Evolutionary conservation across 2,888 invertebrate species (phyloP).

Genomic region (Andrena marginata): DNA sequence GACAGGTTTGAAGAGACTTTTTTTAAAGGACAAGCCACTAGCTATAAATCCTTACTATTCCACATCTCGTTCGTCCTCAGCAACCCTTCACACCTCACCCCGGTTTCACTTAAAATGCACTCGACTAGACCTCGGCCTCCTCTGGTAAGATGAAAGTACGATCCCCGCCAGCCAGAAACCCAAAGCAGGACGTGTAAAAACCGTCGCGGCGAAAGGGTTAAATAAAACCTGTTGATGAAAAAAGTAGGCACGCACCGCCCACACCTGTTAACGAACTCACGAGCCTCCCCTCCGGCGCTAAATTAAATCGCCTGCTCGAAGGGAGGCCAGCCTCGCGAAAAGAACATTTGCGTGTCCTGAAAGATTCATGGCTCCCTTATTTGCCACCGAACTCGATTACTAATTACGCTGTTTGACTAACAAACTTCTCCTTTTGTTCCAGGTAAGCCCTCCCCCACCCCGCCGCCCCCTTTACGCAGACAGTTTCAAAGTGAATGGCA

Average conservation of each 20-base stretch:
- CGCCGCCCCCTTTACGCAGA: conserved; percentile 11
- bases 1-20: too few species aligned
- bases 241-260: conserved; percentile 26
- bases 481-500: conserved; percentile 59
- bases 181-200: not conserved
- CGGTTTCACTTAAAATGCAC: too few species aligned
- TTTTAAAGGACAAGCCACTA: too few species aligned
- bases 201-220: conserved; percentile 3
- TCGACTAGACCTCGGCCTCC: too few species aligned
- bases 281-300: conserved; percentile 12
- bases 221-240: conserved; percentile 55
- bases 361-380: conserved; percentile 49
- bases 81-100: too few species aligned
- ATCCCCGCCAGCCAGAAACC: not conserved
- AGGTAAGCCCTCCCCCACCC: conserved; percentile 76
- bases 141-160: too few species aligned
- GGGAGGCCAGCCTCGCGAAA: conserved; percentile 24
- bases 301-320: conserved; percentile 36
- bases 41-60: too few species aligned
- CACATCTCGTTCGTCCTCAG: too few species aligned
- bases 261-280: conserved; percentile 46
- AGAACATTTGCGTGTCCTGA: conserved; percentile 51
- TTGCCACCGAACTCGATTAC: conserved; percentile 52
- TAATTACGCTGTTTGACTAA: conserved; percentile 65
- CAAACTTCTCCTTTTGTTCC: conserved; percentile 77